Evolutionary conservation across 2,113 vertebrate species (phyloP).

Genomic region (Cacatua alba): DNA sequence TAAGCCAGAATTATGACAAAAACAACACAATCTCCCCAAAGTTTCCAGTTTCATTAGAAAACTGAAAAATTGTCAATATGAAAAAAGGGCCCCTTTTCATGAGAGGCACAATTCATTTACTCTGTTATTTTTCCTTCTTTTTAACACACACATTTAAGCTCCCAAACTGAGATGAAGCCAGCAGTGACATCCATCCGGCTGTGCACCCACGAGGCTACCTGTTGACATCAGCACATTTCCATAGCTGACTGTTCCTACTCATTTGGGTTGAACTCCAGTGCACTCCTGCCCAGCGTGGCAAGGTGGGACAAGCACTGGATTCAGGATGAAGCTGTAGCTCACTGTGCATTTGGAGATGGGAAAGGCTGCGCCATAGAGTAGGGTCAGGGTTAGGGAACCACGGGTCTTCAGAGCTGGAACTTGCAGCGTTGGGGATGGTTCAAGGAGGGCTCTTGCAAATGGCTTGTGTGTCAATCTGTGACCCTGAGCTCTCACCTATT

Average conservation of each 20-base stretch:
- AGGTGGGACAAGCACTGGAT: background rate
- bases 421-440: background rate
- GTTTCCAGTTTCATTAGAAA: background rate
- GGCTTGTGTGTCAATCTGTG: background rate
- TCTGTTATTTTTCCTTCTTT: background rate
- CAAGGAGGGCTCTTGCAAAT: background rate
- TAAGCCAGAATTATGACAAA: background rate
- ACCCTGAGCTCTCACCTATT: background rate
- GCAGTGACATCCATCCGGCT: background rate
- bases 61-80: background rate
- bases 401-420: background rate
- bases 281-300: background rate
- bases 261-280: background rate
- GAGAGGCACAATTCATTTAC: background rate
- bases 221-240: rapidly evolving
- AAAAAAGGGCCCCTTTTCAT: background rate
- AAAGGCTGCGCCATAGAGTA: background rate
- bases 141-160: background rate
- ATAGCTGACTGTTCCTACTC: rapidly evolving
- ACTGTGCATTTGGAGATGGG: background rate
- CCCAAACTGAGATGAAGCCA: background rate
- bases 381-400: background rate
- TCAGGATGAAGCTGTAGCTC: background rate
- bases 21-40: background rate
- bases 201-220: rapidly evolving